Conservation (phyloP, 2,113 vertebrate genomes). For the Hassar affinis region DNA sequence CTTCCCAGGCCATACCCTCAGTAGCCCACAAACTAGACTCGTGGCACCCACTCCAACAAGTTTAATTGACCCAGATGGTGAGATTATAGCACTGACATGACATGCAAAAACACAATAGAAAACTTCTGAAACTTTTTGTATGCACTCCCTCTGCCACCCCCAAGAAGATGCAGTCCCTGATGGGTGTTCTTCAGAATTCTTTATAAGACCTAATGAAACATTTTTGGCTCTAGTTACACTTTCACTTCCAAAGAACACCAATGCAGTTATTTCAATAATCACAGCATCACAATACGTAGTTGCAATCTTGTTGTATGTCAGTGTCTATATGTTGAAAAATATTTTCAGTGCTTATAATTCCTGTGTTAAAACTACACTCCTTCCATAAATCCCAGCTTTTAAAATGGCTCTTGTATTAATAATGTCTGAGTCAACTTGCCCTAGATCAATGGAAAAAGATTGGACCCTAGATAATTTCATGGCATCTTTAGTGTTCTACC, state of each 20-base stretch:
- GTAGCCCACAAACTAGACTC: too few relatives aligned
- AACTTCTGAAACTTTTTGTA: too few relatives aligned
- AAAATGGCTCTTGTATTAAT: slow-evolving; percentile 10
- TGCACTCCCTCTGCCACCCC: too few relatives aligned
- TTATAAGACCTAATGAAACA: slow-evolving; percentile 37
- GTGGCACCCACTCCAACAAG: too few relatives aligned
- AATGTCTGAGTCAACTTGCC: not conserved
- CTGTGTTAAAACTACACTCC: not conserved
- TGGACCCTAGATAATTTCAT: not conserved
- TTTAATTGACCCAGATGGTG: too few relatives aligned
- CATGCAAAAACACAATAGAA: too few relatives aligned
- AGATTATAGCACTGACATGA: too few relatives aligned
- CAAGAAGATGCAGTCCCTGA: not conserved
- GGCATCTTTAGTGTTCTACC: not conserved
- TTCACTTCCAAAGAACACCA: slow-evolving; percentile 28
- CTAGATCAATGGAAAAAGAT: slow-evolving; percentile 28
- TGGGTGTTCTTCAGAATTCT: not conserved
- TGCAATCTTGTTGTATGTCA: not conserved
- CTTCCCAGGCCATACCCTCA: too few relatives aligned
- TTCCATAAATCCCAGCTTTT: slow-evolving; percentile 11
- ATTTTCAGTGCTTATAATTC: not conserved
- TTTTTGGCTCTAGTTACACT: slow-evolving; percentile 24
- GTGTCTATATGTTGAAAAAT: not conserved
- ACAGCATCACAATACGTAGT: slow-evolving; percentile 3
- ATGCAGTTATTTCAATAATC: slow-evolving; percentile 16